A percentile compares a stretch with the other conserved stretches of the same genome.
Evolutionary conservation across 1,140 invertebrate genomes (phyloP).

Genomic region (Drosophila hydei): DNA sequence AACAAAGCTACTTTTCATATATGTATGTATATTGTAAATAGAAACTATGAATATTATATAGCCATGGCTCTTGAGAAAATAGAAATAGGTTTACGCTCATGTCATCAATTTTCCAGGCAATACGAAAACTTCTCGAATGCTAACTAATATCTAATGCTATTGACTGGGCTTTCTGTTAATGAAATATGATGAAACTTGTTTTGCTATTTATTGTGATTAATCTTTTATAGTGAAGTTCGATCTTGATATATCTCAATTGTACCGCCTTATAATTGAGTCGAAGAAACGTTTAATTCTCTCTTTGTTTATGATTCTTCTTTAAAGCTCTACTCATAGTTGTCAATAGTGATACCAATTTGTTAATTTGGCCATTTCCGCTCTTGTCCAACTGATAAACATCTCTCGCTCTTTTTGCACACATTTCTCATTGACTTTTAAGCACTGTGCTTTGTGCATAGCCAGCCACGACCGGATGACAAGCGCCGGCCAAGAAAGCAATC

Average conservation of each 20-base stretch:
- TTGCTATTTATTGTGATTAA: too few relatives aligned
- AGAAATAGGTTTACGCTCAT: neutral
- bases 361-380: neutral
- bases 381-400: neutral
- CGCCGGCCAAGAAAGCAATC: conserved; percentile 69
- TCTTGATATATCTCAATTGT: too few relatives aligned
- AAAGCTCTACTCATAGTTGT: neutral
- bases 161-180: too few relatives aligned
- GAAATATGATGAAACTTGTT: too few relatives aligned
- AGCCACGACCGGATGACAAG: conserved; percentile 47
- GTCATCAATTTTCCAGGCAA: neutral
- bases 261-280: too few relatives aligned
- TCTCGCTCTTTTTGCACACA: neutral
- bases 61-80: neutral
- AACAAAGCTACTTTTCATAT: neutral
- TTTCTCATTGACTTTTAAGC: conserved; percentile 40
- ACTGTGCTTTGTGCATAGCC: conserved; percentile 34
- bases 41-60: neutral
- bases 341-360: neutral
- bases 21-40: neutral
- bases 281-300: too few relatives aligned
- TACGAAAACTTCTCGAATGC: neutral
- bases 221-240: too few relatives aligned
- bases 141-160: too few relatives aligned
- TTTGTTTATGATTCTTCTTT: too few relatives aligned